These are phyloP conservation scores for Piliocolobus tephrosceles DNA, from an alignment of 2,113 vertebrate species.

Conservation along the genomic window DNA sequence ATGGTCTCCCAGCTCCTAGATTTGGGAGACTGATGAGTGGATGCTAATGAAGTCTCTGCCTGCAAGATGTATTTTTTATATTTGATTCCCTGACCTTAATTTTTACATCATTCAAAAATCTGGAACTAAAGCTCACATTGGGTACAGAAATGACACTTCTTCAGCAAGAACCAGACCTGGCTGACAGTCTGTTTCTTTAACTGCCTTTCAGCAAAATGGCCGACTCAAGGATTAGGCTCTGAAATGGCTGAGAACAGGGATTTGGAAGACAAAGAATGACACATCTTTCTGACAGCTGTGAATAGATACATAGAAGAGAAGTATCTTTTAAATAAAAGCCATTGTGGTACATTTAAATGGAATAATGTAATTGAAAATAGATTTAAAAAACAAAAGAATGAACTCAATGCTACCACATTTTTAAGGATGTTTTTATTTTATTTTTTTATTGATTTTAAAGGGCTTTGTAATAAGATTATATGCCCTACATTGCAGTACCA, in stretches of 20 bases:
- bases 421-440: slow-evolving; percentile 12
- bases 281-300: neutral
- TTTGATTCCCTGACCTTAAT: slow-evolving; percentile 16
- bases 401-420: slow-evolving; percentile 36
- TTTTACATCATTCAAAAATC: slow-evolving; percentile 49
- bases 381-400: slow-evolving; percentile 36
- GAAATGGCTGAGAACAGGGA: neutral
- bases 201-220: slow-evolving; percentile 46
- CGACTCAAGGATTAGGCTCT: neutral
- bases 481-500: neutral
- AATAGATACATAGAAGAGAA: neutral
- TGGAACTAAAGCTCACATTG: neutral
- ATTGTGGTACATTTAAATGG: slow-evolving; percentile 13
- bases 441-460: slow-evolving; percentile 56
- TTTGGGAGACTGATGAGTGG: neutral
- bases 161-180: neutral
- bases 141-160: neutral
- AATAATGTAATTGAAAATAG: slow-evolving; percentile 52
- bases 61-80: neutral
- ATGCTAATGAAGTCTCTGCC: neutral
- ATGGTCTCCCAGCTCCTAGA: neutral
- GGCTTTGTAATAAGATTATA: slow-evolving; percentile 57
- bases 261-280: neutral
- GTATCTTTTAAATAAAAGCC: slow-evolving; percentile 39
- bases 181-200: neutral